phyloP scores from a whole-genome alignment of 2,888 invertebrate genomes.

The Calliphora vomitoria region DNA sequence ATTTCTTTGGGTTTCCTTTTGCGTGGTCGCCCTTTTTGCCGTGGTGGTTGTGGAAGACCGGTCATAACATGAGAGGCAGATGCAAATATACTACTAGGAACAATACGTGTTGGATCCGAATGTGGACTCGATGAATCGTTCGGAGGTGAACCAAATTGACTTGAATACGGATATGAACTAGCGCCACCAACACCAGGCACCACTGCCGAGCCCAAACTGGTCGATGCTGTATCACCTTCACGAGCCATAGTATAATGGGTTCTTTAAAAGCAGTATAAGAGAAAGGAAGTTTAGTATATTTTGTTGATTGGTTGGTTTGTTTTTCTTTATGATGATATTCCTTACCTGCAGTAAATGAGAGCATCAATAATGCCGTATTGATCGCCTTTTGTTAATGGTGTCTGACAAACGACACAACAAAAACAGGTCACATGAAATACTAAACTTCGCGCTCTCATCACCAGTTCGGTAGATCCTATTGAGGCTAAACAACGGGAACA shows the following conservation, averaged over 20 bases:
- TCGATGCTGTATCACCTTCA: constrained; percentile 82
- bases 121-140: constrained; percentile 84
- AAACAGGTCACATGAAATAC: constrained; percentile 98
- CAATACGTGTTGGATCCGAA: constrained; percentile 84
- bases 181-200: constrained; percentile 72
- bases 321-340: not conserved
- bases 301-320: too few relatives aligned
- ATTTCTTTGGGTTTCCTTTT: constrained; percentile 97
- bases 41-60: constrained; percentile 87
- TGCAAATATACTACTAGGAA: constrained; percentile 86
- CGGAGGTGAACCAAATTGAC: constrained; percentile 85
- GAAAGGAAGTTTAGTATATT: not conserved
- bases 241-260: constrained; percentile 84
- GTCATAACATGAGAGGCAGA: constrained; percentile 86
- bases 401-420: constrained; percentile 94
- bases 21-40: constrained; percentile 96
- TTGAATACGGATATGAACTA: constrained; percentile 86
- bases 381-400: constrained; percentile 95
- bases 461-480: constrained; percentile 95
- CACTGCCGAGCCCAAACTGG: constrained; percentile 79
- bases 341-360: constrained; percentile 92
- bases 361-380: constrained; percentile 96
- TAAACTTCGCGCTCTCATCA: constrained; percentile 96
- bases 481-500: constrained; percentile 95
- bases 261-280: constrained; percentile 75